Evolutionary conservation across 2,797 vertebrate species (phyloP), one percentile per base, ranked within the genome.

Genomic region (Salmo trutta): DNA sequence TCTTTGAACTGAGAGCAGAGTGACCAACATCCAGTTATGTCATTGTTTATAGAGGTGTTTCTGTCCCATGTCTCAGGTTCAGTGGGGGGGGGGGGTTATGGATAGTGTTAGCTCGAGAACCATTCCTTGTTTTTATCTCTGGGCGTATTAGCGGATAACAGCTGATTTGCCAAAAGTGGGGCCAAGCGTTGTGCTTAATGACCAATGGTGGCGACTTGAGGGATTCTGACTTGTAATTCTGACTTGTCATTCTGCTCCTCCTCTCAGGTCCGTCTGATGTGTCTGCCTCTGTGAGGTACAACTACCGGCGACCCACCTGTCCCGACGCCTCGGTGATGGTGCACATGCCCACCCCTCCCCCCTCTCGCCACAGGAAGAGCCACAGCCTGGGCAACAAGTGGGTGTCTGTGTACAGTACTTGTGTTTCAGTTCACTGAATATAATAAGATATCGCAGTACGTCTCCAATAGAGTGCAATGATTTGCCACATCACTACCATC

Each of bases 361-460:
- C 97, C 12, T 96, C 97, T 8, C 94, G 97, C 83, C 97, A 99
- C 92, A 95, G 97, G 87, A 98, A 99, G 94, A 99, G 97, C 88
- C 97, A 98, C 89, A 99, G 97, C 86, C 91, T 99, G 86, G 97
- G 97, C 85, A 98, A 97, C 94, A 98, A 98, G 97, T 99, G 86
- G 86, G 97, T 96, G 51, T 27, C 8, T n/a, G n/a, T 71, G 70
- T 51, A 5, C 29, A 19, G 16, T 16, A 10, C 5, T 29, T 16
- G 41, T 2, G 47, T 14, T 1, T 8, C 24, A 21, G 27, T 17
- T 16, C 66, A 5, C 54, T 1, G 7, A 76, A 12, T 8, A 47
- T 47, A 14, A 12, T 47, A 47, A 47, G 41, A 47, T 47, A 47
- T 14, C 0, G 0, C 10, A 12, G 10, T 47, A 47, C 2, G 10